Conservation (phyloP, 1,140 invertebrate species). For the Heliconius eleuchia region DNA sequence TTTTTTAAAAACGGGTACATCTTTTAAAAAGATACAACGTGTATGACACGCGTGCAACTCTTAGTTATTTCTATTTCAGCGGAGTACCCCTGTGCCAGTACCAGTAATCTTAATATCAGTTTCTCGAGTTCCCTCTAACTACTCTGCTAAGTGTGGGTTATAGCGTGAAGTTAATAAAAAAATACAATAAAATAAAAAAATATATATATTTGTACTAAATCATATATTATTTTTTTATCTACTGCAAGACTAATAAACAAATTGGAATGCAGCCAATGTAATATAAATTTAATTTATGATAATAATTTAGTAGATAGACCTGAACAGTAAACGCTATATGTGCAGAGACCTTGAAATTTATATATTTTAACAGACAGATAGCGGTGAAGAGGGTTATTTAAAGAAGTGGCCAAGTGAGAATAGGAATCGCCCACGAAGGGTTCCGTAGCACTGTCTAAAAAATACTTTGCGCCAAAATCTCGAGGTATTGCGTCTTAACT, state of each 20-base stretch:
- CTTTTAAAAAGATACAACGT: too few species aligned
- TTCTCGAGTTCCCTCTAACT: neutral
- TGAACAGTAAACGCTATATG: neutral
- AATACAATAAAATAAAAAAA: neutral
- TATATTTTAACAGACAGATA: constrained; percentile 1
- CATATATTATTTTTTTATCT: neutral
- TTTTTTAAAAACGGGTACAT: too few species aligned
- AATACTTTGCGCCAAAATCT: too few species aligned
- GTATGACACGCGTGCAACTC: too few species aligned
- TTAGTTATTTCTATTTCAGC: too few species aligned
- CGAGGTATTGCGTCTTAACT: too few species aligned
- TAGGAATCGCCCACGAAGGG: too few species aligned
- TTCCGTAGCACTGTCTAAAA: too few species aligned
- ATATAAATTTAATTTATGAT: neutral
- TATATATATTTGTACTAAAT: neutral
- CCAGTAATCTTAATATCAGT: too few species aligned
- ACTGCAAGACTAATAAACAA: neutral
- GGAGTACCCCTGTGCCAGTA: too few species aligned
- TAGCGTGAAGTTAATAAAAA: neutral
- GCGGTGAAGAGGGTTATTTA: neutral
- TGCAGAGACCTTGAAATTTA: neutral
- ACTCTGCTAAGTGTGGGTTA: neutral
- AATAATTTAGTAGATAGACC: neutral
- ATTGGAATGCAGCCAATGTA: constrained; percentile 10
- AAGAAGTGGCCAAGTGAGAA: neutral